Evolutionary conservation across 2,888 invertebrate genomes (phyloP).

Genomic region (Caenorhabditis afra): DNA sequence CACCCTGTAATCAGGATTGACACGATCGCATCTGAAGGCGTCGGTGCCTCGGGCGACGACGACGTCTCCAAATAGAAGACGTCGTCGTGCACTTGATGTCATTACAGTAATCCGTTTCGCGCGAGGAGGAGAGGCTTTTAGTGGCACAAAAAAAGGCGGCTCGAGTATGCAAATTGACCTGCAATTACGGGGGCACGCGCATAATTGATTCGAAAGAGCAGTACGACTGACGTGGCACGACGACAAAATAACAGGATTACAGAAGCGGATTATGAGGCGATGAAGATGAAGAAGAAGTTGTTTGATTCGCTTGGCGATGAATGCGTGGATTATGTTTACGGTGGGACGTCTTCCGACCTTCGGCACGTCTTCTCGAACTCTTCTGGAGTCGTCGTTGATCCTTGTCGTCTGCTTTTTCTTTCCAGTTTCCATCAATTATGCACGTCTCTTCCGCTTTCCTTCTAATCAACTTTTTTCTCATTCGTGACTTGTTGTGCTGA

Average conservation of each 20-base stretch:
- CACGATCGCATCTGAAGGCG: constrained; percentile 39
- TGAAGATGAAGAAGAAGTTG: too few species aligned
- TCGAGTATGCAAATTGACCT: constrained; percentile 36
- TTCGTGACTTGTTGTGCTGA: background rate
- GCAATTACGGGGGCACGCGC: constrained; percentile 18
- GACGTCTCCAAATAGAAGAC: background rate
- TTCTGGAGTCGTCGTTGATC: background rate
- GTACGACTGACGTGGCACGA: constrained; percentile 30
- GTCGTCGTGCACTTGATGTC: constrained; percentile 43
- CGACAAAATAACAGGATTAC: constrained; percentile 12
- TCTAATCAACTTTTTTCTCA: constrained; percentile 25
- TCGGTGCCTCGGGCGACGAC: constrained; percentile 21
- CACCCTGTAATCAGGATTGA: constrained; percentile 48
- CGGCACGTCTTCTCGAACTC: background rate
- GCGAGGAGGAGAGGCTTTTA: too few species aligned
- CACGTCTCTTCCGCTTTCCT: constrained; percentile 36
- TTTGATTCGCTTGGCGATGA: background rate
- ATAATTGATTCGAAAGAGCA: constrained; percentile 31
- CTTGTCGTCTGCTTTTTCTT: constrained; percentile 13
- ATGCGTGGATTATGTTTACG: background rate
- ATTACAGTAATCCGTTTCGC: constrained; percentile 51
- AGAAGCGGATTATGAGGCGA: constrained; percentile 8
- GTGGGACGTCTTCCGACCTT: too few species aligned
- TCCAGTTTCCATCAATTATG: constrained; percentile 38
- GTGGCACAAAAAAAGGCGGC: too few species aligned